Conservation (phyloP, 1,140 invertebrate species). For the Yoshiicerus persimilis region DNA sequence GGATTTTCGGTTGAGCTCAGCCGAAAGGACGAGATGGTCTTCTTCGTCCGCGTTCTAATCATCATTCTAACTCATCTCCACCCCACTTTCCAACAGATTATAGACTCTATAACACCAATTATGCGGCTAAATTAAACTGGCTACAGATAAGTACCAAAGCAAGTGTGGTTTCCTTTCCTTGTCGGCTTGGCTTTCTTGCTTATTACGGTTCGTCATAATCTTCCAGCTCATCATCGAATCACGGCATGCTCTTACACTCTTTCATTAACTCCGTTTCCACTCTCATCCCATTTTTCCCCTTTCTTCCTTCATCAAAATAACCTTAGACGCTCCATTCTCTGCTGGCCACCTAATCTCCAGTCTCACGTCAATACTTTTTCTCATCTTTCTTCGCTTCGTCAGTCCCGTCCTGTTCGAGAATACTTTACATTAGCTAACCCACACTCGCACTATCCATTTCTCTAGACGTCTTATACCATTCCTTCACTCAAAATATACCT, state of each 20-base stretch:
- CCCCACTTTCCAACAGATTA: conserved; percentile 18
- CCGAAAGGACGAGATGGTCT: background rate
- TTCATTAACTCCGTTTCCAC: conserved; percentile 15
- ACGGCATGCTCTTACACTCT: conserved; percentile 18
- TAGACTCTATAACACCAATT: conserved; percentile 4
- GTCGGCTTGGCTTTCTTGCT: background rate
- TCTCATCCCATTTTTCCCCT: background rate
- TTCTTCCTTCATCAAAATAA: background rate
- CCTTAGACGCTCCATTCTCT: background rate
- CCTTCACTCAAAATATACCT: too few species aligned
- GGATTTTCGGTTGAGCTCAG: background rate
- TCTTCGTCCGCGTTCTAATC: background rate
- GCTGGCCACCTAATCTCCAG: background rate
- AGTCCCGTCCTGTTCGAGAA: background rate
- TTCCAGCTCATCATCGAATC: conserved; percentile 9
- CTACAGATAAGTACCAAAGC: background rate
- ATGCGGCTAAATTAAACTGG: conserved; percentile 16
- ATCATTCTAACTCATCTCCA: conserved; percentile 17
- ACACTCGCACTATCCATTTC: background rate
- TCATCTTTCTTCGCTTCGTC: background rate
- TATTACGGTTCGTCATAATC: background rate
- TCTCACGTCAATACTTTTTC: background rate
- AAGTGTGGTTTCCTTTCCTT: background rate
- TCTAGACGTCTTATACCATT: background rate
- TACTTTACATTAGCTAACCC: background rate